Base-by-base conservation (phyloP, 2,888 invertebrate genomes). In the Erebia epiphron region DNA sequence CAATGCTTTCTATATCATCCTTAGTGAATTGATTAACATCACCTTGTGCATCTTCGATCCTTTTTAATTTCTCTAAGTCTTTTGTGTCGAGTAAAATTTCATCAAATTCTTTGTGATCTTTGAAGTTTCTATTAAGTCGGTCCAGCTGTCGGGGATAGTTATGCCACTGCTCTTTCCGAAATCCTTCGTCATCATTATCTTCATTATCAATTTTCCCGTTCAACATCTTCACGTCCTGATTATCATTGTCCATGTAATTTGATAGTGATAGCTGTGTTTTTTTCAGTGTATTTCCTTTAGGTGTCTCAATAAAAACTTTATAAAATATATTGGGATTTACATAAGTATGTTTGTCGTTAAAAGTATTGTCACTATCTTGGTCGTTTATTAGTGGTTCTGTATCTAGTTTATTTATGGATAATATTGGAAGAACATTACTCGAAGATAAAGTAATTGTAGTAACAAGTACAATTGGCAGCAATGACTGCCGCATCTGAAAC, bases 141-240 rank as follows among this genome's bases (percentile, higher is more conserved):
- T 91, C 89, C 64, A 91, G 77, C 72, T 90, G 91, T 68, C 90
- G 83, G 1, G 92, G 91, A 74, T 92, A 92, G 77, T 91, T 90
- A 70, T 89, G 91, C 91, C 90, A 90, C 78, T 90, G 90, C 75
- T 91, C 87, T 85, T 88, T 86, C 56, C 88, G 80, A 72, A 84
- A 88, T n/a, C 89, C 89, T 73, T 91, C 86, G 50, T 77, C 74
- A 66, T 75, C 77, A 21, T 73, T 77, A 13, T 76, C 76, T 46
- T 76, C 73, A 66, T 76, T 75, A 49, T 73, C 75, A 9, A 68
- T 16, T 52, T 62, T 62, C 5, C 77, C 75, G 69, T 87, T 84
- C 67, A 86, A 84, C 73, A 83, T 83, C 43, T 86, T 81, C 57
- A 64, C 64, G 26, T 84, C 80, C 72, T 83, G 83, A 70, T 78